phyloP scores from a whole-genome alignment of 2,113 vertebrate species.

The Phyllopteryx taeniolatus region DNA sequence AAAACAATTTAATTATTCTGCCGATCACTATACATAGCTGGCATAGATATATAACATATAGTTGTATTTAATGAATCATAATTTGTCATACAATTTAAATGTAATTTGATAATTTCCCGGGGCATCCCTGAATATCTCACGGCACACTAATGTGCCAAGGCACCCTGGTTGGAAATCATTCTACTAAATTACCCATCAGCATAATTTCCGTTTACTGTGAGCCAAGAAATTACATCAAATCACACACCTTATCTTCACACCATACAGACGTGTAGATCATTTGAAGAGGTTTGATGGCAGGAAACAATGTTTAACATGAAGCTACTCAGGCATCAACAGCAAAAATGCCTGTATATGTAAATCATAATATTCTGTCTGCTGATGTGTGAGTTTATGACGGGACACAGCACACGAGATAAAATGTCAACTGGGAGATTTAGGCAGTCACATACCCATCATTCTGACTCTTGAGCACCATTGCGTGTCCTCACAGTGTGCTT shows the following conservation, averaged over 20 bases:
- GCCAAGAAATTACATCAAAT: not conserved
- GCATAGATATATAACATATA: too few species aligned
- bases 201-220: too few species aligned
- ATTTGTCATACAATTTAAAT: too few species aligned
- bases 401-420: slow-evolving; percentile 26
- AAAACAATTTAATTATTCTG: too few species aligned
- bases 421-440: slow-evolving; percentile 41
- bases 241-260: not conserved
- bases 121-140: too few species aligned
- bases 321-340: slow-evolving; percentile 11
- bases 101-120: too few species aligned
- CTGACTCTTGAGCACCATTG: slow-evolving; percentile 13
- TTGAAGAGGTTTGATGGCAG: slow-evolving; percentile 15
- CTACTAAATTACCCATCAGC: too few species aligned
- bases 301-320: slow-evolving; percentile 28
- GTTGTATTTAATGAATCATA: too few species aligned
- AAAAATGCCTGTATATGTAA: slow-evolving; percentile 40
- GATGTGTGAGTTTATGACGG: slow-evolving; percentile 41
- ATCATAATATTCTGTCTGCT: slow-evolving; percentile 26
- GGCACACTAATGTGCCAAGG: too few species aligned
- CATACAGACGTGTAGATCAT: not conserved
- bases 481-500: slow-evolving; percentile 28
- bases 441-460: slow-evolving; percentile 29
- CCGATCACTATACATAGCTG: too few species aligned
- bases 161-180: too few species aligned